Evolutionary conservation across 2,113 vertebrate species (phyloP), one percentile per base, ranked within the genome.

Genomic region (Eptesicus fuscus): DNA sequence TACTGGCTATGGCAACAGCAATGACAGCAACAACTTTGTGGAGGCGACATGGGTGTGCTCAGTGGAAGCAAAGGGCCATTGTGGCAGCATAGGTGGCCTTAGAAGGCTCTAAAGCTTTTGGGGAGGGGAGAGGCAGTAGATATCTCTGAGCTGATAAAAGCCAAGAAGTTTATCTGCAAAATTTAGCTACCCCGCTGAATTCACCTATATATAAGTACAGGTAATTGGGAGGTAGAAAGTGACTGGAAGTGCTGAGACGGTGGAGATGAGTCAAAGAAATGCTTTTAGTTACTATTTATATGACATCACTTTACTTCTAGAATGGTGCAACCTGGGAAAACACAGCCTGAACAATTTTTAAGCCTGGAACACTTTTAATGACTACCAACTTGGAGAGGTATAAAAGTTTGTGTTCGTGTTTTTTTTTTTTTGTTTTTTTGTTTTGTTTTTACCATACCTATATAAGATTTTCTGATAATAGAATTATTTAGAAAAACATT

Each of bases 201-300:
- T 74, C 63, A 83, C 40, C 65, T 88, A 13, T 40, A 87, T 79
- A 80, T 93, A 91, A 83, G 70, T 56, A 4, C n/a, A 93, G 49
- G 49, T 94, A 71, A 90, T 84, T 95, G 47, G 40, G 20, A 40
- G 40, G 61, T 78, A 32, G 47, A 67, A 90, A 49, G 42, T 88
- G 71, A 51, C 37, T 73, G 20, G 51, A 80, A 65, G 25, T 35
- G 16, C 65, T 87, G 76, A 61, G 76, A 61, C 10, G 40, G 37
- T 49, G n/a, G n/a, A 93, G 3, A 9, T 59, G 70, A 87, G 91
- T 44, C 47, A 90, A 88, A 95, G 53, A 92, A 88, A 90, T 44
- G 35, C 35, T 95, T 87, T 90, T 49, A 92, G 92, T 93, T 90
- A 71, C 40, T 83, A 18, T 88, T 93, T 88, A 40, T 61, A 59